Percentiles rank a stretch among this genome's conserved stretches.
phyloP scores from a whole-genome alignment of 2,797 vertebrate species.

The Bradypus variegatus region DNA sequence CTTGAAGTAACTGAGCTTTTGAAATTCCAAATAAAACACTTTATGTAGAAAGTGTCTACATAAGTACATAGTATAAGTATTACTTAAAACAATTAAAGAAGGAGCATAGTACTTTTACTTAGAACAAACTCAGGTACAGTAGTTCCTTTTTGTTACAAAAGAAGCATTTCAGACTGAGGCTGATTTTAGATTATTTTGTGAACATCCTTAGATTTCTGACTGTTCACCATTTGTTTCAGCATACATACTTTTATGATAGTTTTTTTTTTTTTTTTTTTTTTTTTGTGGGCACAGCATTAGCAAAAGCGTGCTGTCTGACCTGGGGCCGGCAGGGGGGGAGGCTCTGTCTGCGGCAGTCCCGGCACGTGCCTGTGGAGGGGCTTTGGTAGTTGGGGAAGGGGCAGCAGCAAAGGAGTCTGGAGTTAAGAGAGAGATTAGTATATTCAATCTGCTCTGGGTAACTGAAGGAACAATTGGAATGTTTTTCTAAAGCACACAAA shows the following conservation, averaged over 20 bases:
- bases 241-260: neutral
- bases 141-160: slow-evolving; percentile 26
- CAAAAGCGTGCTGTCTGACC: neutral
- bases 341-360: neutral
- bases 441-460: slow-evolving; percentile 62
- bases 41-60: neutral
- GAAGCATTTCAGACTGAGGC: neutral
- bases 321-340: neutral
- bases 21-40: neutral
- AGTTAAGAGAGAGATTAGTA: slow-evolving; percentile 64
- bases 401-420: neutral
- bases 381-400: slow-evolving; percentile 20
- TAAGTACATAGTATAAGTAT: neutral
- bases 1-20: neutral
- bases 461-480: slow-evolving; percentile 68
- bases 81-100: neutral
- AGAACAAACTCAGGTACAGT: neutral
- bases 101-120: neutral
- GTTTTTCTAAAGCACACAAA: slow-evolving; percentile 68
- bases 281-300: neutral
- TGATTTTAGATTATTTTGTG: slow-evolving; percentile 23
- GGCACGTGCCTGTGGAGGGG: neutral
- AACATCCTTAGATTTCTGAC: slow-evolving; percentile 9
- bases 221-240: neutral
- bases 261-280: neutral